Base-by-base conservation (phyloP, 2,888 invertebrate genomes). In the Pristionchus maxplancki region DNA sequence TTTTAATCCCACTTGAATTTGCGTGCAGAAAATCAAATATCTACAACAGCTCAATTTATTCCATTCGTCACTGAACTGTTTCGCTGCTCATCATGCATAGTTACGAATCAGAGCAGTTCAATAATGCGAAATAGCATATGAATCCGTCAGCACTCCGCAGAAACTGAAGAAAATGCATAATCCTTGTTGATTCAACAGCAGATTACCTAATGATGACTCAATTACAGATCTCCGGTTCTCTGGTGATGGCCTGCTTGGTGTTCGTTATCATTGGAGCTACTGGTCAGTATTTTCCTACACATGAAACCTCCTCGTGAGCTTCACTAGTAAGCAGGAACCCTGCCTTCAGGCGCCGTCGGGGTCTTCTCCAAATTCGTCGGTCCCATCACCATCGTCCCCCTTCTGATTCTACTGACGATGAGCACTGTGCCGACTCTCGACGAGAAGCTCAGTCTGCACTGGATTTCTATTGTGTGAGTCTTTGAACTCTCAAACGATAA, bases 381-480 rank as follows among this genome's bases (percentile, higher is more conserved):
- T 15, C 94, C 94, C 0, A 89, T 94, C 58, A 94, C 94, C 17
- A 93, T 94, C 24, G 91, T 92, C 20, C 94, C 94, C 15, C 88
- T 94, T 6, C 91, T 94, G 90, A 89, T 93, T 28, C 90, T 94
- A 1, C 91, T 94, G n/a, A 91, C 91, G 40, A 84, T 90, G 17
- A 90, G 91, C 24, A 91, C 92, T 20, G 91, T 92, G n/a, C 93
- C 93, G 31, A 91, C 94, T 1, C 90, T 92, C 71, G 90, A 93
- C 40, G 92, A 93, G 64, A 93, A 94, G 67, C 89, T 92, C 5
- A 85, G 89, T 4, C 86, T 92, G 28, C 94, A 94, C 86, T 94
- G 93, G 93, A 92, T 94, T 15, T 92, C 93, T 20, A 74, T 94
- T 6, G 90, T 94, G 93, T 94, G 82, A 89, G 91, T 37, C 37